A percentile compares a stretch with the other conserved stretches of the same genome.
Conservation (phyloP, 2,113 vertebrate species). For the Mirza zaza region DNA sequence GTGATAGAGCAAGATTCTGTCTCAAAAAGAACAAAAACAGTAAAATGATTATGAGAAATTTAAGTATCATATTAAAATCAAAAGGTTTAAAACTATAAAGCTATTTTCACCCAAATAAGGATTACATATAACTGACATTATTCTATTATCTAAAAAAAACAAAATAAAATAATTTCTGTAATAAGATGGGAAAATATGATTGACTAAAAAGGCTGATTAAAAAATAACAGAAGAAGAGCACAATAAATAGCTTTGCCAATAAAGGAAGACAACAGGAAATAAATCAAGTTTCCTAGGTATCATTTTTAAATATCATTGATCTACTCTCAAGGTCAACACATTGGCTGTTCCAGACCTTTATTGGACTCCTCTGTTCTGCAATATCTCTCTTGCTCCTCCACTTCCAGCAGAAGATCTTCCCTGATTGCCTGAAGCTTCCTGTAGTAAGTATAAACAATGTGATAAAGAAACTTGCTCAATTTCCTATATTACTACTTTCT, state of each 20-base stretch:
- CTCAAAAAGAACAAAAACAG: background rate
- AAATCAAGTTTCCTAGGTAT: background rate
- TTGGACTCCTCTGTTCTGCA: background rate
- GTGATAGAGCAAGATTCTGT: background rate
- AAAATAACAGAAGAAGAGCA: background rate
- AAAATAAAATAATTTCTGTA: background rate
- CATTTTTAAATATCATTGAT: background rate
- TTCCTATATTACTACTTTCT: background rate
- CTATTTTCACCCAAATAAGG: background rate
- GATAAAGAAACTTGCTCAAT: background rate
- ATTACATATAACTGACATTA: background rate
- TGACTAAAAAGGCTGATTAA: background rate
- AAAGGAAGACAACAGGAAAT: background rate
- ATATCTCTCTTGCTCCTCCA: background rate
- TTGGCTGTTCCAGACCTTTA: background rate
- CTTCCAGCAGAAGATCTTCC: background rate
- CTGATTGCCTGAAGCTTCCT: background rate
- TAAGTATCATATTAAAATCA: conserved; percentile 14
- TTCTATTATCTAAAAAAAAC: background rate
- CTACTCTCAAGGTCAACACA: background rate
- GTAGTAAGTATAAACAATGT: background rate
- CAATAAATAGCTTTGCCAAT: background rate
- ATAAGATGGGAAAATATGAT: background rate
- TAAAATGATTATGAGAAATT: background rate
- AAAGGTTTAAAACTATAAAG: background rate